Evolutionary conservation across 2,888 invertebrate genomes (phyloP), one percentile per base, ranked within the genome.

Genomic region (Sepiola atlantica): DNA sequence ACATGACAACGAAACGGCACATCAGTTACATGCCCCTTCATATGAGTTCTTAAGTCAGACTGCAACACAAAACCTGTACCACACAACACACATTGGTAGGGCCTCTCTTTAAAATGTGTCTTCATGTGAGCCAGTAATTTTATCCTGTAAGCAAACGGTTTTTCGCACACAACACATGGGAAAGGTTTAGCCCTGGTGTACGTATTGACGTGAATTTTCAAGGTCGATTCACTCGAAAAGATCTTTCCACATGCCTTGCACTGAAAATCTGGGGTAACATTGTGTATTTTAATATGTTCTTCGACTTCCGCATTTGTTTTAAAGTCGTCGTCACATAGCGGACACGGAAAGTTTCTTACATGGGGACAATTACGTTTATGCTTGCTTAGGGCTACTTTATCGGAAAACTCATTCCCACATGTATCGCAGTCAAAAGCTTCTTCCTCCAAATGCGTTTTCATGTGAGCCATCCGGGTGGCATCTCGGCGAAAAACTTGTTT

Each of bases 121-220:
- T 55, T 92, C 92, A 92, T 45, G n/a, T 92, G 92, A 16, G 28
- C 28, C 55, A 55, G 45, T 55, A 92, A 54, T 92, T 28, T 92
- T n/a, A 32, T 55, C n/a, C 92, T 92, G 45, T 92, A 45, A 92
- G 92, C 55, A 92, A 92, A 92, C 45, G 45, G 54, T 55, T 91
- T 57, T 55, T 94, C 94, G 8, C 94, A 94, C 55, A 92, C 91
- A n/a, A 55, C 92, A 92, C 92, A 92, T 18, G 45, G 55, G 55
- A 92, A 92, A 55, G 92, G 92, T 54, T 92, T 92, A 45, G n/a
- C 55, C 28, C 92, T 55, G 32, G 20, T n/a, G 54, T 92, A 55
- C 4, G 92, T 92, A 3, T 92, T 92, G n/a, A 55, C 54, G 55
- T 92, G 92, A 55, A 55, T 35, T 54, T 92, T 92, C 55, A 92